phyloP scores from a whole-genome alignment of 1,140 invertebrate genomes.

The Drosophila arizonae region DNA sequence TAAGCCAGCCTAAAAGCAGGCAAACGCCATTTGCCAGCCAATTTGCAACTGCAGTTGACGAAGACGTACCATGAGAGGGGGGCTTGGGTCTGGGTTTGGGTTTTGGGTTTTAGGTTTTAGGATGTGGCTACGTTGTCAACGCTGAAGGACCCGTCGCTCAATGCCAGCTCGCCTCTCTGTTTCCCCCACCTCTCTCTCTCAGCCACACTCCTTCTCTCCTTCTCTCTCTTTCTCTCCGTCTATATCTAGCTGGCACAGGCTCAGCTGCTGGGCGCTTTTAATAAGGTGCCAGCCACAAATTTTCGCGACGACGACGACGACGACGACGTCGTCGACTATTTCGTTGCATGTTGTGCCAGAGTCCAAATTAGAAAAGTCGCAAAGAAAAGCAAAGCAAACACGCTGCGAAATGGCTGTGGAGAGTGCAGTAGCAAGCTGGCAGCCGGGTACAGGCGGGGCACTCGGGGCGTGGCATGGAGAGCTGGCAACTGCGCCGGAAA shows the following conservation, averaged over 20 bases:
- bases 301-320: conserved; percentile 61
- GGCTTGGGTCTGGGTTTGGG: not conserved
- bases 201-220: not conserved
- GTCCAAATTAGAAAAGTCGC: conserved; percentile 79
- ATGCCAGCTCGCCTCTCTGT: not conserved
- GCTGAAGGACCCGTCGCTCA: conserved; percentile 4
- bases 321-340: conserved; percentile 54
- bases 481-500: conserved; percentile 61
- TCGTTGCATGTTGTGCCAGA: conserved; percentile 75
- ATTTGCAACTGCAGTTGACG: conserved; percentile 76
- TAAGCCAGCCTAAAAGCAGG: conserved; percentile 78
- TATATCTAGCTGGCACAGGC: conserved; percentile 4
- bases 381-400: conserved; percentile 76
- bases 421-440: not conserved
- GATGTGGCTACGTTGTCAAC: conserved; percentile 42
- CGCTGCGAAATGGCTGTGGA: conserved; percentile 24
- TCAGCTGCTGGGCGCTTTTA: conserved; percentile 76
- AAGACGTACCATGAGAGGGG: conserved; percentile 53
- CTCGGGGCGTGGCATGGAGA: not conserved
- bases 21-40: conserved; percentile 75
- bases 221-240: not conserved
- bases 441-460: not conserved
- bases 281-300: conserved; percentile 79
- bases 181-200: not conserved
- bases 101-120: conserved; percentile 5